Evolutionary conservation across 2,113 vertebrate genomes (phyloP).

Genomic region (Thymallus thymallus): DNA sequence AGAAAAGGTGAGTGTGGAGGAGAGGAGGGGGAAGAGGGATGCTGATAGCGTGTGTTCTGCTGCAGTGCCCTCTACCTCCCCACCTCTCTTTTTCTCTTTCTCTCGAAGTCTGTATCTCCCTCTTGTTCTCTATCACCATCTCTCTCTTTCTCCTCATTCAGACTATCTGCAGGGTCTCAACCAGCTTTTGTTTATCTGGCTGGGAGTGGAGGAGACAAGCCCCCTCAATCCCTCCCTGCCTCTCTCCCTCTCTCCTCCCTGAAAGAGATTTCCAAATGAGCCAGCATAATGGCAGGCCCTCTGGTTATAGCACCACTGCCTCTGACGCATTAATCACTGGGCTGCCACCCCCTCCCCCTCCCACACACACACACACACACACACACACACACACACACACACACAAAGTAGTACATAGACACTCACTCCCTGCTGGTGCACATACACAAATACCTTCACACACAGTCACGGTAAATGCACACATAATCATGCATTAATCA

Average conservation of each 20-base stretch:
- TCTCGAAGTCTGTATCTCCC: background rate
- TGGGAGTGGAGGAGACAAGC: constrained; percentile 25
- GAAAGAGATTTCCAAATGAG: constrained; percentile 69
- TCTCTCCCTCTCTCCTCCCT: constrained; percentile 44
- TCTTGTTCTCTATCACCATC: background rate
- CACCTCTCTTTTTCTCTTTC: background rate
- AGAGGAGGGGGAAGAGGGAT: constrained; percentile 3
- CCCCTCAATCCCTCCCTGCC: constrained; percentile 8
- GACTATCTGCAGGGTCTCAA: constrained; percentile 4
- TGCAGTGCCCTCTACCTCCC: constrained; percentile 1
- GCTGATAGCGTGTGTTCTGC: constrained; percentile 9
- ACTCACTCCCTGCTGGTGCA: constrained; percentile 37
- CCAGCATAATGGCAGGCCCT: constrained; percentile 35
- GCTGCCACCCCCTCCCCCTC: constrained; percentile 35
- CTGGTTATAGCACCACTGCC: constrained; percentile 14
- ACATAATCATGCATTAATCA: background rate
- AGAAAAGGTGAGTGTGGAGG: constrained; percentile 7
- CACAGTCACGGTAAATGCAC: constrained; percentile 16
- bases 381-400: constrained; percentile 10
- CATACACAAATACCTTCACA: constrained; percentile 13
- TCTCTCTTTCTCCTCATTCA: constrained; percentile 3
- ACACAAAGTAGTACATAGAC: background rate
- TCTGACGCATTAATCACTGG: too few species aligned
- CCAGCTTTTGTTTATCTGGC: constrained; percentile 57
- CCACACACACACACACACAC: constrained; percentile 10